phyloP scores from a whole-genome alignment of 2,888 invertebrate genomes.

The Coelopa pilipes region DNA sequence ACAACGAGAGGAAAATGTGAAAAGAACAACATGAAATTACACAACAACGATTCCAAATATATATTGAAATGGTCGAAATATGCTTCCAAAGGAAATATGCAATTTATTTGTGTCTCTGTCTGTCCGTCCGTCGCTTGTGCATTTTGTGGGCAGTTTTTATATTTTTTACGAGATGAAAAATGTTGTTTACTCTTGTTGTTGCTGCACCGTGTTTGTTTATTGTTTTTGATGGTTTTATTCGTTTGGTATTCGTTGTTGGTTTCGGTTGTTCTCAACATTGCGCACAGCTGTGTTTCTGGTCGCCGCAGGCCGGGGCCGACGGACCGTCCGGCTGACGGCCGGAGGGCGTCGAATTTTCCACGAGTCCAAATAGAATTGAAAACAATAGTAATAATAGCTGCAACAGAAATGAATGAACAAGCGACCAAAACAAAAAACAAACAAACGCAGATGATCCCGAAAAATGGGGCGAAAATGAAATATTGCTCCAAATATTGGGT shows the following conservation, averaged over 20 bases:
- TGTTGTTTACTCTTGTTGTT: constrained; percentile 4
- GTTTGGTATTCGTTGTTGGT: background rate
- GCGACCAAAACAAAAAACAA: background rate
- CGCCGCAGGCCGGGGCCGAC: background rate
- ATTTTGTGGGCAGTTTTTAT: constrained; percentile 34
- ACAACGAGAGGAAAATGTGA: background rate
- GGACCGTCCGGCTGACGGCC: too few species aligned
- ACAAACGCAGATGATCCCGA: background rate
- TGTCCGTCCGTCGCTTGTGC: background rate
- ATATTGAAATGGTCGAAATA: constrained; percentile 28
- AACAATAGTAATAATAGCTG: too few species aligned
- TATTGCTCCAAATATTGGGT: too few species aligned
- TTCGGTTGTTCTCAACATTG: constrained; percentile 30
- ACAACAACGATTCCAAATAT: constrained; percentile 1
- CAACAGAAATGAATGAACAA: too few species aligned
- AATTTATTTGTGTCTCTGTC: background rate
- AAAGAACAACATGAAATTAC: too few species aligned
- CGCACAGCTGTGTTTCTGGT: constrained; percentile 17
- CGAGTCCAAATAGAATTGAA: too few species aligned
- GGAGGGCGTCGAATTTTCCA: too few species aligned
- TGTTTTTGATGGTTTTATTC: constrained; percentile 6
- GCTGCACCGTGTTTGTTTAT: background rate
- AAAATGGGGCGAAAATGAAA: too few species aligned
- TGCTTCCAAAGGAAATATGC: constrained; percentile 17
- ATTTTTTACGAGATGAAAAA: constrained; percentile 1